phyloP scores from a whole-genome alignment of 2,888 invertebrate genomes.

The Cheilosia soror region DNA sequence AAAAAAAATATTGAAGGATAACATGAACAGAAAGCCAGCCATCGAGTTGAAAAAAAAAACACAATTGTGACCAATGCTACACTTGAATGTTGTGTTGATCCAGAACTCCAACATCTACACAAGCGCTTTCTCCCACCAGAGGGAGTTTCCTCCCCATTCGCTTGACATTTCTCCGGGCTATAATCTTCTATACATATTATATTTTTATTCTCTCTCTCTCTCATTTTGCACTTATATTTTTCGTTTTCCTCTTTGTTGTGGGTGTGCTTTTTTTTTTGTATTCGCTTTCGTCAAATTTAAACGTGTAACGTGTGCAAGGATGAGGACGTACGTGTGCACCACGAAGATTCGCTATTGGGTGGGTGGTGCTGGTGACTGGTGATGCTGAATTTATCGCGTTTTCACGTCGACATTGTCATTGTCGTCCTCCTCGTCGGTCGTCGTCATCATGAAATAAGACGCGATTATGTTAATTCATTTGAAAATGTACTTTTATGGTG shows the following conservation, averaged over 20 bases:
- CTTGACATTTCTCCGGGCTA: slow-evolving; percentile 34
- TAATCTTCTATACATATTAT: slow-evolving; percentile 66
- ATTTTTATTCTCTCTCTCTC: slow-evolving; percentile 48
- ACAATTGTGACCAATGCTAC: not conserved
- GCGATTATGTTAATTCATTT: slow-evolving; percentile 75
- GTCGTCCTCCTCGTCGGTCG: too few relatives aligned
- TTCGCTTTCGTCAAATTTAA: slow-evolving; percentile 48
- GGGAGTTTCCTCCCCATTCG: slow-evolving; percentile 12
- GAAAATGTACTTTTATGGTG: slow-evolving; percentile 72
- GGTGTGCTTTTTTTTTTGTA: slow-evolving; percentile 17
- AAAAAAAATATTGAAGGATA: slow-evolving; percentile 30
- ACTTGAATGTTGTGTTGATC: slow-evolving; percentile 49
- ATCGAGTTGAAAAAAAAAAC: slow-evolving; percentile 21
- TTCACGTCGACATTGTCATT: slow-evolving; percentile 32
- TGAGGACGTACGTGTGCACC: slow-evolving; percentile 1
- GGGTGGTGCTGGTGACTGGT: slow-evolving; percentile 2
- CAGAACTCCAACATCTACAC: slow-evolving; percentile 9
- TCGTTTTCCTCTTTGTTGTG: slow-evolving; percentile 1
- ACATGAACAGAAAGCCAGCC: slow-evolving; percentile 2
- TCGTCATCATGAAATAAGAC: slow-evolving; percentile 69
- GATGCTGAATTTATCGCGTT: slow-evolving; percentile 62
- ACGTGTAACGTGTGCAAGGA: slow-evolving; percentile 24
- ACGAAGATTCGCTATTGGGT: slow-evolving; percentile 11
- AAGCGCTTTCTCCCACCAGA: not conserved
- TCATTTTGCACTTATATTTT: slow-evolving; percentile 58